Conservation (phyloP, 2,797 vertebrate species). For the Poliocrania exsul region DNA sequence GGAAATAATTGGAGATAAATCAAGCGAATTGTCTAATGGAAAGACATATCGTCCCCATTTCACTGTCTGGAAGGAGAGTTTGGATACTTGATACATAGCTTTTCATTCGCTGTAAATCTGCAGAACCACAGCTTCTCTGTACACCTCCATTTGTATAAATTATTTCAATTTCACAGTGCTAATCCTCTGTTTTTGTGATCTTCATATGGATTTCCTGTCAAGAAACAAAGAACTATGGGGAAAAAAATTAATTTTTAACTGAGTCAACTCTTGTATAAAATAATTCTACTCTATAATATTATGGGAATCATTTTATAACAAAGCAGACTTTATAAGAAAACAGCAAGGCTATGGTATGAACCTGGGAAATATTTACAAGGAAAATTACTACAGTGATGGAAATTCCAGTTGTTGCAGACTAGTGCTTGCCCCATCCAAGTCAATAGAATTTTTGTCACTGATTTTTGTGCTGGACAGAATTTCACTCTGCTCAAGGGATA, state of each 20-base stretch:
- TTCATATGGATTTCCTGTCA: neutral
- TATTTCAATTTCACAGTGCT: neutral
- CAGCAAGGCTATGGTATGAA: neutral
- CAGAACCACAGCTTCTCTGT: neutral
- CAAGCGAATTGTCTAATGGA: slow-evolving; percentile 1
- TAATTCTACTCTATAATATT: neutral
- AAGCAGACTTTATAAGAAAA: neutral
- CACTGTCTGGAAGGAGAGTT: neutral
- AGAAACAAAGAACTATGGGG: neutral
- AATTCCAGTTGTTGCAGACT: neutral
- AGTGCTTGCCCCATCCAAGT: neutral
- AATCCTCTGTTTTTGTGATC: neutral
- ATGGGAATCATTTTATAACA: neutral
- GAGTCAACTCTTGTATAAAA: neutral
- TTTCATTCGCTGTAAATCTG: slow-evolving; percentile 4
- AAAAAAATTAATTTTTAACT: neutral
- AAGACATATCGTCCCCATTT: neutral
- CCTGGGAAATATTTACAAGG: neutral
- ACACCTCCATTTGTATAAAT: neutral
- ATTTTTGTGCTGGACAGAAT: neutral
- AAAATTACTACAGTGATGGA: neutral
- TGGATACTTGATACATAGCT: slow-evolving; percentile 1
- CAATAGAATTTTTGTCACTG: neutral
- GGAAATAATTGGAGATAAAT: slow-evolving; percentile 21
- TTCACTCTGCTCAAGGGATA: neutral